Conservation (phyloP, 2,888 invertebrate species). For the Microctonus hyperodae region DNA sequence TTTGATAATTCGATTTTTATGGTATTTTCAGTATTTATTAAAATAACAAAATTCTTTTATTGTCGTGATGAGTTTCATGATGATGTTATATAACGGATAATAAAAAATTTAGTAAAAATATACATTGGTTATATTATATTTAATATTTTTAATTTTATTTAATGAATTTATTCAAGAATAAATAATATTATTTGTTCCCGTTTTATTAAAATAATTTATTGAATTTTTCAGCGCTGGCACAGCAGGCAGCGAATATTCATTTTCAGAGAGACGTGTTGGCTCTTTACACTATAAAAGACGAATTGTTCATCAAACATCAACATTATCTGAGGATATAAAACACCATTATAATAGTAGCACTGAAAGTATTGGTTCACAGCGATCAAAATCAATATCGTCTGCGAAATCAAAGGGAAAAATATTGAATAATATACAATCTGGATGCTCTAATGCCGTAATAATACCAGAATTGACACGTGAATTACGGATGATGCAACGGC, state of each 20-base stretch:
- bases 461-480: constrained; percentile 62
- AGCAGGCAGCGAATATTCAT: constrained; percentile 65
- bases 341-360: constrained; percentile 78
- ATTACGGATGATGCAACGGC: constrained; percentile 64
- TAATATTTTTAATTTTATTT: constrained; percentile 5
- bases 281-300: constrained; percentile 61
- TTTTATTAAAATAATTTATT: too few species aligned
- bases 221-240: constrained; percentile 65
- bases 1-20: background rate
- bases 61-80: background rate
- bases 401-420: constrained; percentile 67
- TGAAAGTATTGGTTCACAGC: constrained; percentile 76
- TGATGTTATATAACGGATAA: too few species aligned
- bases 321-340: constrained; percentile 66
- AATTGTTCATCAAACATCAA: constrained; percentile 61
- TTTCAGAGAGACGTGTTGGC: constrained; percentile 64
- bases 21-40: background rate
- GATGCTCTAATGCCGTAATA: constrained; percentile 56
- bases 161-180: too few species aligned
- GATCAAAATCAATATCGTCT: constrained; percentile 67
- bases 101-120: background rate
- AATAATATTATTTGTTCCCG: too few species aligned
- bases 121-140: background rate
- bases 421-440: constrained; percentile 68
- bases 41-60: background rate